A percentile compares a stretch with the other conserved stretches of the same genome.
Conservation (phyloP, 37 sponge, comb jelly and placozoan species). For the Crambe crambe region DNA sequence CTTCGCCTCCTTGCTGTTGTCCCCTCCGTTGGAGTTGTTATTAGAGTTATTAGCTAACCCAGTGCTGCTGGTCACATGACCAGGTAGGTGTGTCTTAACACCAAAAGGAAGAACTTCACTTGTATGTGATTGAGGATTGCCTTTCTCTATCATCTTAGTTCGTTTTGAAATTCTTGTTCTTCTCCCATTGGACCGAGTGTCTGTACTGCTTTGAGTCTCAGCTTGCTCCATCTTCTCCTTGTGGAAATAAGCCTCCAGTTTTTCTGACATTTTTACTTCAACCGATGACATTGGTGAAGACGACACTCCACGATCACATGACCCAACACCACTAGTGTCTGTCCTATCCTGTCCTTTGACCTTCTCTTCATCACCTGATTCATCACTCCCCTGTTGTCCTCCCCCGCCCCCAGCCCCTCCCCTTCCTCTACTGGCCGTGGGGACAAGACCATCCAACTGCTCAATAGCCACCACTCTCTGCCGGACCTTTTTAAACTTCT, state of each 20-base stretch:
- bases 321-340: neutral
- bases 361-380: neutral
- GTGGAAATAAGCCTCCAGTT: constrained; percentile 13
- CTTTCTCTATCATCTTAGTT: too few species aligned
- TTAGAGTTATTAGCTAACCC: neutral
- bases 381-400: neutral
- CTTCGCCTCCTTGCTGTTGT: too few species aligned
- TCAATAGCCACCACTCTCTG: neutral
- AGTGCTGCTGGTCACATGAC: neutral
- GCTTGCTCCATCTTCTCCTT: constrained; percentile 10
- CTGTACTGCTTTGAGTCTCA: neutral
- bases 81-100: too few species aligned
- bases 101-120: too few species aligned
- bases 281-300: neutral
- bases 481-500: neutral
- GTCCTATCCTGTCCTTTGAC: neutral
- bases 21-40: neutral
- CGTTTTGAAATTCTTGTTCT: too few species aligned
- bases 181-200: neutral
- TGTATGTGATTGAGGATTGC: too few species aligned
- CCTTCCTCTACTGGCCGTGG: neutral
- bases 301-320: neutral
- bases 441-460: neutral
- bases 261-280: constrained; percentile 13
- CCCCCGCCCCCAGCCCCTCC: neutral